A percentile compares a stretch with the other conserved stretches of the same genome.
phyloP scores from a whole-genome alignment of 1,140 invertebrate species.

The Ectropis grisescens region DNA sequence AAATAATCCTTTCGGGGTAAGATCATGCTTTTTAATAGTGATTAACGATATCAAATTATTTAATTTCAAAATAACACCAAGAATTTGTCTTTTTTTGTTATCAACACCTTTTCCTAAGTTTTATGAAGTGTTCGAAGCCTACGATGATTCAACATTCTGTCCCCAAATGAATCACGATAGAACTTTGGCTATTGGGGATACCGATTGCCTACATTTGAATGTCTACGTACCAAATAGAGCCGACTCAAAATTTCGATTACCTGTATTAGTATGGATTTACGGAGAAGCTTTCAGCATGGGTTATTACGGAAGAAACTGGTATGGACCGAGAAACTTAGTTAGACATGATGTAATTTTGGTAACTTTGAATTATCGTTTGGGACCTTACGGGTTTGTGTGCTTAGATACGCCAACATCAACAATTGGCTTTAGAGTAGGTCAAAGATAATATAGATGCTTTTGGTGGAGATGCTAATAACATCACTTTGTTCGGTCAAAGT shows the following conservation, averaged over 20 bases:
- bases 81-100: slow-evolving; percentile 11
- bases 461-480: slow-evolving; percentile 75
- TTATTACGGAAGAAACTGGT: slow-evolving; percentile 38
- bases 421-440: slow-evolving; percentile 75
- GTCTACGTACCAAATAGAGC: slow-evolving; percentile 27
- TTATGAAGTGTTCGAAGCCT: slow-evolving; percentile 12
- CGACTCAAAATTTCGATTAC: slow-evolving; percentile 18
- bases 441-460: slow-evolving; percentile 76
- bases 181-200: slow-evolving; percentile 7
- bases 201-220: slow-evolving; percentile 32
- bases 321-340: slow-evolving; percentile 68
- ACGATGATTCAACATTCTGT: slow-evolving; percentile 14
- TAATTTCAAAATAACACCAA: too few relatives aligned
- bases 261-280: slow-evolving; percentile 80
- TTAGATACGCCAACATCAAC: slow-evolving; percentile 76
- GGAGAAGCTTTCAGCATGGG: slow-evolving; percentile 75
- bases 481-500: slow-evolving; percentile 77
- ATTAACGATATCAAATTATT: too few relatives aligned
- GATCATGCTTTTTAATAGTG: slow-evolving; percentile 1
- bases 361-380: slow-evolving; percentile 74
- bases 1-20: slow-evolving; percentile 19
- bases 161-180: slow-evolving; percentile 16
- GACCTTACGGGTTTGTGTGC: slow-evolving; percentile 77
- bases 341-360: slow-evolving; percentile 71
- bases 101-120: slow-evolving; percentile 16